A percentile compares a stretch with the other conserved stretches of the same genome.
These are phyloP conservation scores for Ethmia dodecea DNA, from an alignment of 2,888 invertebrate species.

Conservation along the genomic window DNA sequence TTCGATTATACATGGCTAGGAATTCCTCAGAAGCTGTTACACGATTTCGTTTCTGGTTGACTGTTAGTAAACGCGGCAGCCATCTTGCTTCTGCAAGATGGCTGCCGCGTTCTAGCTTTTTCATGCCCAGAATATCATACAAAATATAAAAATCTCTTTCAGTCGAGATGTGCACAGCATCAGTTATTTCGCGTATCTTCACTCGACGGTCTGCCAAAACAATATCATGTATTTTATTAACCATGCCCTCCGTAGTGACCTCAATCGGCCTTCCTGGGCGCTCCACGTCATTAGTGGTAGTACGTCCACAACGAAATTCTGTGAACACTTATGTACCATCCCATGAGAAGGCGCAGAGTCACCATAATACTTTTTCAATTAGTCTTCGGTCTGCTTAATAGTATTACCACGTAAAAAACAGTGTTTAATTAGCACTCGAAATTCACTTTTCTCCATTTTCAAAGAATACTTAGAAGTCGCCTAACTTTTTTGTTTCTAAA, in stretches of 20 bases:
- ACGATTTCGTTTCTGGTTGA: not conserved
- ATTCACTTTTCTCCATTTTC: not conserved
- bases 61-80: not conserved
- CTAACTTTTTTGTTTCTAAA: not conserved
- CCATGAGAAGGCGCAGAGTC: slow-evolving; percentile 3
- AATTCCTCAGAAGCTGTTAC: not conserved
- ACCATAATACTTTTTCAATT: slow-evolving; percentile 4
- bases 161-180: slow-evolving; percentile 1
- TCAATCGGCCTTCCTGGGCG: slow-evolving; percentile 3
- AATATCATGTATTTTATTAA: slow-evolving; percentile 5
- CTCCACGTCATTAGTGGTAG: slow-evolving; percentile 1
- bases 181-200: slow-evolving; percentile 6
- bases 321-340: slow-evolving; percentile 1
- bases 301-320: slow-evolving; percentile 2
- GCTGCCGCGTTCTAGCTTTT: not conserved
- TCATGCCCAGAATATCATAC: not conserved
- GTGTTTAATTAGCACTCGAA: not conserved
- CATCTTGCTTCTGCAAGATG: slow-evolving; percentile 1
- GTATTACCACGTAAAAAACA: slow-evolving; percentile 1
- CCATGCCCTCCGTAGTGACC: not conserved
- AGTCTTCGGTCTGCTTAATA: slow-evolving; percentile 1
- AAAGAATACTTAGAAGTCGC: slow-evolving; percentile 1
- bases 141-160: slow-evolving; percentile 1
- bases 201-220: slow-evolving; percentile 8
- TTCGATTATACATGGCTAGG: not conserved